phyloP scores from a whole-genome alignment of 2,113 vertebrate species.

The Bos indicus region DNA sequence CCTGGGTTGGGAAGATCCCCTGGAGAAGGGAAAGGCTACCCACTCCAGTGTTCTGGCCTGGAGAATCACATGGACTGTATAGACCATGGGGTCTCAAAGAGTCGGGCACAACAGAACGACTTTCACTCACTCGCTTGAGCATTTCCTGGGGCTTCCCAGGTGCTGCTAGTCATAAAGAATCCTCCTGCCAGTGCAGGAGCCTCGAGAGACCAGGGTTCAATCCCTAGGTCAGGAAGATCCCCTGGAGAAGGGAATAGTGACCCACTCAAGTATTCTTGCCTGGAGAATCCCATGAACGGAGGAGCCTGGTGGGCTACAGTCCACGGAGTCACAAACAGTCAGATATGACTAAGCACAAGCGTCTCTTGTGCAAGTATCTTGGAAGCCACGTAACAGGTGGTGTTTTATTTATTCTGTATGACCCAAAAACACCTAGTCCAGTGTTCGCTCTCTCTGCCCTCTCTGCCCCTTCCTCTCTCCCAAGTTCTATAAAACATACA shows the following conservation, averaged over 20 bases:
- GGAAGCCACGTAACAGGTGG: background rate
- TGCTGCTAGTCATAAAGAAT: background rate
- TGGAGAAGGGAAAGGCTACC: background rate
- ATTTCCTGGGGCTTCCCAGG: background rate
- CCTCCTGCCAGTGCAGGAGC: background rate
- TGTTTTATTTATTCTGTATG: background rate
- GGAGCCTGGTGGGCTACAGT: background rate
- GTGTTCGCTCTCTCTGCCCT: rapidly evolving
- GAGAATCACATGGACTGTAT: background rate
- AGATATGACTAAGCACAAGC: background rate
- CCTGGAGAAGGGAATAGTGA: background rate
- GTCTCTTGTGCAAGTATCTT: background rate
- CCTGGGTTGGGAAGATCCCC: background rate
- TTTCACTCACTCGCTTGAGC: background rate
- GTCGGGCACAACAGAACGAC: rapidly evolving
- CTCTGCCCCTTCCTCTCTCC: background rate
- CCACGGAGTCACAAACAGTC: rapidly evolving
- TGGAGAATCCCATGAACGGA: background rate
- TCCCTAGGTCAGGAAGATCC: background rate
- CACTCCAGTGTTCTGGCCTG: background rate
- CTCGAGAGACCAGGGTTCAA: background rate
- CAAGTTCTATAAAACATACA: background rate
- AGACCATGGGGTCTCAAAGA: background rate
- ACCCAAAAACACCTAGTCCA: background rate
- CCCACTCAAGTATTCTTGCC: background rate